Evolutionary conservation across 1,140 invertebrate species (phyloP), one percentile per base, ranked within the genome.

Genomic region (Drosophila rufa): DNA sequence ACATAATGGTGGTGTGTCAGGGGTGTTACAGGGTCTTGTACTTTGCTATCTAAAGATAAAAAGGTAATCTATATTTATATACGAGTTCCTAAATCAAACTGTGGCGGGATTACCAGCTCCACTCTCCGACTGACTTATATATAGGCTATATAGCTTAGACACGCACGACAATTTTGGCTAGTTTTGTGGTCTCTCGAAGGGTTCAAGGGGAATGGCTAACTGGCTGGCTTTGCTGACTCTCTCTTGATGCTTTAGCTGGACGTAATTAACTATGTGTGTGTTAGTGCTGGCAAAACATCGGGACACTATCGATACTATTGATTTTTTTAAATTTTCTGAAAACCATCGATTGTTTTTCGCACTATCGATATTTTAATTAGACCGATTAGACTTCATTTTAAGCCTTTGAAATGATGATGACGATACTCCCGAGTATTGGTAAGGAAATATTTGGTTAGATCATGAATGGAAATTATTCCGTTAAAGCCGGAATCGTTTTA

Each of bases 51-150:
- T 33, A 62, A 22, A 22, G 27, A 40, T 42, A 25, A 42, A 51
- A 48, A 19, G 5, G 22, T 43, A 43, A 22, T 75, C 55, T 11
- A 30, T 43, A 36, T 51, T 12, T 19, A 14, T 36, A 55, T 33
- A 51, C 11, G n/a, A 8, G 30, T 53, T 53, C 6, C 17, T 55
- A 56, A 56, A 40, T 56, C 7, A 56, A n/a, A 40, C 40, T 40
- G 53, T 80, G 81, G 76, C 36, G 64, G 80, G 80, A 75, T 75
- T 8, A 75, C 58, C 68, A 82, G 80, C 67, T 74, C 74, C 68
- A 64, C 62, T 64, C 51, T 61, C 57, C 48, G 58, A 50, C 57
- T 67, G 12, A 22, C 40, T 55, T 64, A 64, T 43, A 42, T 19
- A 17, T 11, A 25, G 22, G n/a, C 22, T 62, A 61, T 27, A 27